A percentile compares a stretch with the other conserved stretches of the same genome.
Evolutionary conservation across 2,888 invertebrate genomes (phyloP).

Genomic region (Ormyrus nitidulus): DNA sequence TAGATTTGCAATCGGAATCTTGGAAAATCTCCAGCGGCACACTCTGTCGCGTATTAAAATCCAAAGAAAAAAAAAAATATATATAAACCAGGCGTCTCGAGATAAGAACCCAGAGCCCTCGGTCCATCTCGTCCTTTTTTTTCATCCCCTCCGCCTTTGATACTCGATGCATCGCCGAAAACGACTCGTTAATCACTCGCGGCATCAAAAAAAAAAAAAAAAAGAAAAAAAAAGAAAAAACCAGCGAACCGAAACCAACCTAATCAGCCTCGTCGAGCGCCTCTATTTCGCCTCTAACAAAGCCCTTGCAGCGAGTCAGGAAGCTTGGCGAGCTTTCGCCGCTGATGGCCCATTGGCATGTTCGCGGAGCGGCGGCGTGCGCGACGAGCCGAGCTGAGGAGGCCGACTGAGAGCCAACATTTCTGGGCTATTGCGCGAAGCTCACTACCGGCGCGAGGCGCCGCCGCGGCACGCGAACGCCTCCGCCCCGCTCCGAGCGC

Average conservation of each 20-base stretch:
- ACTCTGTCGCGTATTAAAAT: no score
- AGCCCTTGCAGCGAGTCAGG: no score
- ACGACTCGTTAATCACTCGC: background rate
- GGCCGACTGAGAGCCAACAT: conserved; percentile 67
- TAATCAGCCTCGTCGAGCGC: no score
- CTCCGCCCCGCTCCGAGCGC: conserved; percentile 8
- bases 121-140: no score
- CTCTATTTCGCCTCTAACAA: background rate
- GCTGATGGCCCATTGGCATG: conserved; percentile 24
- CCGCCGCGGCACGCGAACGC: conserved; percentile 31
- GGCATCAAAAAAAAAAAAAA: background rate
- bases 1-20: no score
- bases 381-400: conserved; percentile 64
- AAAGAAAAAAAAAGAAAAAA: background rate
- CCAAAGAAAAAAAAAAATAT: no score
- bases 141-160: no score
- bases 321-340: background rate
- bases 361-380: conserved; percentile 11
- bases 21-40: no score
- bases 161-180: no score
- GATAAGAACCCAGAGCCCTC: no score
- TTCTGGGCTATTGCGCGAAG: conserved; percentile 61
- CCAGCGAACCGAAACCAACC: background rate
- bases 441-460: conserved; percentile 56
- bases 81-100: no score